Evolutionary conservation across 2,888 invertebrate species (phyloP), one percentile per base, ranked within the genome.

Genomic region (Pherbina coryleti): DNA sequence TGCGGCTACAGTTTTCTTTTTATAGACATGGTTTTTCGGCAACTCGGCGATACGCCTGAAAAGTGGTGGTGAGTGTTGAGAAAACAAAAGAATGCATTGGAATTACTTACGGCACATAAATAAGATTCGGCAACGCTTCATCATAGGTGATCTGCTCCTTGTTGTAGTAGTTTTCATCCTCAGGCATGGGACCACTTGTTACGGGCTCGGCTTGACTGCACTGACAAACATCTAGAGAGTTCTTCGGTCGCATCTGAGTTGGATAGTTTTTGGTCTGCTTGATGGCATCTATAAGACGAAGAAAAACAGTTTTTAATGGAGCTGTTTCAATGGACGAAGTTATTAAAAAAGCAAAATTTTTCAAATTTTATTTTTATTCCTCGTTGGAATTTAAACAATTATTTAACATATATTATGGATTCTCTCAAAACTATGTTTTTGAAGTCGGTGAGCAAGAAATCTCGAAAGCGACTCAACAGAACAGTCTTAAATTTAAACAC

Each of bases 51-150:
- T 25, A 4, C 57, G 57, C 9, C 57, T 60, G 19, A 17, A 8
- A 22, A 55, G 57, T n/a, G n/a, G n/a, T n/a, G 57, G 57, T 11
- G 5, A 57, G 19, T 3, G 19, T 11, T 51, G 3, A 14, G 19
- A 9, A 64, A 19, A n/a, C 9, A n/a, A n/a, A n/a, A n/a, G n/a
- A n/a, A n/a, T n/a, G n/a, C n/a, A 3, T n/a, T 51, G 44, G 44
- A 11, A 57, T 49, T 60, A 71, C 85, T 84, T 82, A 89, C 88
- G 85, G 81, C n/a, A 87, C 83, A 78, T 83, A 88, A 25, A 89
- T 80, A 0, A 86, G 82, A 82, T 89, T 86, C 1, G 82, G 80
- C 60, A 88, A 37, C 0, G 85, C 84, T 44, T 85, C 83, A 22
- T 86, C 85, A 19, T 86, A 86, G 19, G 82, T 80, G 8, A 83